Base-by-base conservation (phyloP, 2,113 vertebrate genomes). In the Muntiacus reevesi region DNA sequence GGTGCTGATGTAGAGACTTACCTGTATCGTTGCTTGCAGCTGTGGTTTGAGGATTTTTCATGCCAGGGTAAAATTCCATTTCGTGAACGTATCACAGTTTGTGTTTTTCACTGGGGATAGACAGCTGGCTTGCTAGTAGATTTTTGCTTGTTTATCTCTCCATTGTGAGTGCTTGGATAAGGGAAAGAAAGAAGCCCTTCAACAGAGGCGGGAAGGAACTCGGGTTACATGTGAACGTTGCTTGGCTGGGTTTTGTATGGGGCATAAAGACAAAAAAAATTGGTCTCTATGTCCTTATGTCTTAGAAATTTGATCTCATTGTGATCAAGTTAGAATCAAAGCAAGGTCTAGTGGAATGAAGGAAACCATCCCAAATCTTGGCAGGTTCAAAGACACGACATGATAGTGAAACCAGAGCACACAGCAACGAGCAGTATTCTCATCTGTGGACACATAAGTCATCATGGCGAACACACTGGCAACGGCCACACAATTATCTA, bases 371-470 rank as follows among this genome's bases (percentile, higher is more conserved):
- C 47, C 33, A 27, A 52, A 50, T 50, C 36, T 15, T 50, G 84
- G 33, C 16, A 30, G 67, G 21, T 87, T 86, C 54, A 76, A 86
- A 36, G 82, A 50, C 30, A 59, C 0, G 4, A 76, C 4, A 2
- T 11, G 54, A 28, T 8, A 28, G 11, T 40, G 33, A 74, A 36
- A n/a, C 1, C 12, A 19, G 16, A 76, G 30, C 15, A 23, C 43
- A 36, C 6, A 19, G 40, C 7, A 27, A 45, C 7, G 13, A 23
- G 33, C 14, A 15, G 19, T 9, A 2, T 45, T 71, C n/a, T 83
- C 47, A 7, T 1, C 30, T 30, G 47, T 1, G 33, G 83, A 40
- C 12, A 15, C 27, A 1, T 3, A n/a, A 12, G 9, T 33, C 4
- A 1, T 50, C 14, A 50, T 2, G 40, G 21, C 10, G 16, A 25